phyloP scores from a whole-genome alignment of 2,797 vertebrate genomes.

The Anas flavirostris region DNA sequence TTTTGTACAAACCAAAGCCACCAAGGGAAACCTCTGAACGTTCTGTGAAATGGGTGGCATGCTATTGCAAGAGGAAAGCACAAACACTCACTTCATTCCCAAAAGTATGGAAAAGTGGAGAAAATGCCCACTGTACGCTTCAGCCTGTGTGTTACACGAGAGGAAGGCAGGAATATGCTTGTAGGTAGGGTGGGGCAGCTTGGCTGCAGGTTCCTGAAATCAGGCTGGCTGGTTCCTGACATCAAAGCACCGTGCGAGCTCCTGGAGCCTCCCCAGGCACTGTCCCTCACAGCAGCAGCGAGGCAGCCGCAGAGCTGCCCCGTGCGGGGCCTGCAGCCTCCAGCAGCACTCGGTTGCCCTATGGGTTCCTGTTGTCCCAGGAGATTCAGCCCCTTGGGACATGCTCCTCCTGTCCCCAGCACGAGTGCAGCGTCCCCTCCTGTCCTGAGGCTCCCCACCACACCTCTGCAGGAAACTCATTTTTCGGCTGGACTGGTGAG shows the following conservation, averaged over 20 bases:
- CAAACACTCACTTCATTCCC: neutral
- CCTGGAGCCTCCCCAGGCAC: neutral
- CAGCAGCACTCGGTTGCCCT: neutral
- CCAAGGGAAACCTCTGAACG: neutral
- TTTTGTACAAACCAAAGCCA: constrained; percentile 6
- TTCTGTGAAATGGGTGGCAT: neutral
- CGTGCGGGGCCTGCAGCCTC: neutral
- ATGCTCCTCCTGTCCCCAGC: too few species aligned
- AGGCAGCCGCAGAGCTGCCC: neutral
- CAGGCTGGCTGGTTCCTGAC: neutral
- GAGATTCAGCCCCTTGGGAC: neutral
- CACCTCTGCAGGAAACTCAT: rapidly evolving
- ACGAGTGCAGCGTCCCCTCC: too few species aligned
- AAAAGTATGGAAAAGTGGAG: neutral
- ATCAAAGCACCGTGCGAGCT: neutral
- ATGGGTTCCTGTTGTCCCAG: neutral
- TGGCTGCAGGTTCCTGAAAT: neutral
- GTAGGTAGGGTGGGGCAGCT: neutral
- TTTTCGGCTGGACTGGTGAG: neutral
- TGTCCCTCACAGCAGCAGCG: rapidly evolving
- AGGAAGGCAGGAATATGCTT: neutral
- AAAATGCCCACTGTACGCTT: neutral
- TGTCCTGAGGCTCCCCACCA: rapidly evolving
- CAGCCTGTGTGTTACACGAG: neutral
- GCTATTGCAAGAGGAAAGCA: neutral